Evolutionary conservation across 2,888 invertebrate genomes (phyloP).

Genomic region (Salpingus planirostris): DNA sequence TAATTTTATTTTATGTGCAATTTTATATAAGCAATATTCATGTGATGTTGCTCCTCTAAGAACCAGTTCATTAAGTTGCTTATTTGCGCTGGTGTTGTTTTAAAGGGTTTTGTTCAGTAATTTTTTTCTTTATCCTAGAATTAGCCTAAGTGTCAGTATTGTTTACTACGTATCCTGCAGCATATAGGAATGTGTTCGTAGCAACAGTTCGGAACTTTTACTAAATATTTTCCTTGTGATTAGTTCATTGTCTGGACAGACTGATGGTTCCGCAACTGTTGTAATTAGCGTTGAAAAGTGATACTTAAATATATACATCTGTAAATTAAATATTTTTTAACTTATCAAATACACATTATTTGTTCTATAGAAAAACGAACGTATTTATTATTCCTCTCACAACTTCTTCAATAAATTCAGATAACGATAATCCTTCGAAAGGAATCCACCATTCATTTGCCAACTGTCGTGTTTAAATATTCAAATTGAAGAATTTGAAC

Average conservation of each 20-base stretch:
- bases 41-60: constrained; percentile 29
- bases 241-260: constrained; percentile 14
- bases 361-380: no score
- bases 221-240: constrained; percentile 13
- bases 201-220: constrained; percentile 15
- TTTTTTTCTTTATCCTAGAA: no score
- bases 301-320: constrained; percentile 15
- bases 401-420: no score
- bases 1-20: constrained; percentile 27
- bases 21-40: constrained; percentile 31
- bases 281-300: constrained; percentile 11
- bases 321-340: constrained; percentile 11
- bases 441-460: no score
- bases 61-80: constrained; percentile 15
- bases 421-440: no score
- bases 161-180: no score
- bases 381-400: no score
- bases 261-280: constrained; percentile 13
- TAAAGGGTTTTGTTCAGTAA: no score
- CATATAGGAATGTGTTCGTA: constrained; percentile 19
- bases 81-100: constrained; percentile 11
- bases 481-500: no score
- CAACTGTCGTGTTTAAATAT: no score
- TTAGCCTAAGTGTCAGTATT: constrained; percentile 14
- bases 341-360: constrained; percentile 9